Percentiles rank a stretch among this genome's conserved stretches.
Evolutionary conservation across 2,113 vertebrate genomes (phyloP).

Genomic region (Sialia sialis): DNA sequence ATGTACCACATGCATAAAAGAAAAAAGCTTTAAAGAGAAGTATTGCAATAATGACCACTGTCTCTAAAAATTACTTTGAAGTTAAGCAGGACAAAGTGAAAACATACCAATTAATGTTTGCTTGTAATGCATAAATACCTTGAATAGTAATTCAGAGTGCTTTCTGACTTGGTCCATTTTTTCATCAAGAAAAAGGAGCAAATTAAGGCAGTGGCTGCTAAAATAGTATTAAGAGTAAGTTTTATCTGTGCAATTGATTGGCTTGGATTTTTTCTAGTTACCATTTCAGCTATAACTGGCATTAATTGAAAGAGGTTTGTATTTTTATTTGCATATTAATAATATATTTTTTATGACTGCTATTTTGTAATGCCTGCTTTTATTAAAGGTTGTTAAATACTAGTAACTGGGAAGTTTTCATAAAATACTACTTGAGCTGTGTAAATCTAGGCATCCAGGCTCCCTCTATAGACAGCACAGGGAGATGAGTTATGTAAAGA

Average conservation of each 20-base stretch:
- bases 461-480: slow-evolving; percentile 51
- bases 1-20: neutral
- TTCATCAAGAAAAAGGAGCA: neutral
- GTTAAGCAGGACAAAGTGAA: neutral
- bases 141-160: neutral
- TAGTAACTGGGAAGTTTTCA: neutral
- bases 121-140: neutral
- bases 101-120: neutral
- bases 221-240: neutral
- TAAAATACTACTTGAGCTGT: neutral
- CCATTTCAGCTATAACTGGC: neutral
- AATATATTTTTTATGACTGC: neutral
- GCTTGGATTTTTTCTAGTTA: neutral
- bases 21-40: neutral
- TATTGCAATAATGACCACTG: neutral
- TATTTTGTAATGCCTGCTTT: neutral
- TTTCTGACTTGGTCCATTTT: neutral
- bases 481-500: neutral
- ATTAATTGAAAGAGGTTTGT: neutral
- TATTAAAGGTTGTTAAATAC: neutral
- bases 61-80: neutral
- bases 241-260: neutral
- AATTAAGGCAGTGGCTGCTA: neutral
- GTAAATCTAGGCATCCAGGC: slow-evolving; percentile 15
- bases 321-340: neutral